Evolutionary conservation across 1,140 invertebrate genomes (phyloP).

Genomic region (Papilio polyxenes): DNA sequence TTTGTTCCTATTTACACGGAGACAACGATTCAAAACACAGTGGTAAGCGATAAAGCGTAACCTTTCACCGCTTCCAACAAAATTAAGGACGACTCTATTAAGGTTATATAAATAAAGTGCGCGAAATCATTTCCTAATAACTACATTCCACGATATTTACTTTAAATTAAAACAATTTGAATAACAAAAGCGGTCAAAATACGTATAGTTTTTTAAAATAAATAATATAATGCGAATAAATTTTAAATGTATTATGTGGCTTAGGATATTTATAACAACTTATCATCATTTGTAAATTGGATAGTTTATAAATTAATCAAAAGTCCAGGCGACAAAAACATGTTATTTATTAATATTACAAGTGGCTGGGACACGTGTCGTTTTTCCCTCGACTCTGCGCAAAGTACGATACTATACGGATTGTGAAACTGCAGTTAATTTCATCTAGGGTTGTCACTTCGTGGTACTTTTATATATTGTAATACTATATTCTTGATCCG

Average conservation of each 20-base stretch:
- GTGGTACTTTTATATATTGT: neutral
- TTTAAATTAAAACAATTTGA: neutral
- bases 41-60: conserved; percentile 59
- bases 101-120: conserved; percentile 53
- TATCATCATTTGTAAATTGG: neutral
- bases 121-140: conserved; percentile 51
- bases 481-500: neutral
- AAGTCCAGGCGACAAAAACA: neutral
- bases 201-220: neutral
- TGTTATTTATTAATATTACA: neutral
- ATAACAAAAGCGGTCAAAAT: neutral
- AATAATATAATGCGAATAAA: neutral
- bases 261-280: neutral
- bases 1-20: conserved; percentile 46
- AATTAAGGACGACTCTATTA: conserved; percentile 51
- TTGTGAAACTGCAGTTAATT: neutral
- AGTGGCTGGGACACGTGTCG: conserved; percentile 2
- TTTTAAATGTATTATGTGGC: neutral
- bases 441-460: conserved; percentile 11
- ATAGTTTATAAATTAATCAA: neutral
- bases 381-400: conserved; percentile 17
- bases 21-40: conserved; percentile 48
- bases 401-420: neutral
- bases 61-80: conserved; percentile 52
- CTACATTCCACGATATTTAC: neutral